Evolutionary conservation across 2,797 vertebrate genomes (phyloP).

Genomic region (Erethizon dorsatum): DNA sequence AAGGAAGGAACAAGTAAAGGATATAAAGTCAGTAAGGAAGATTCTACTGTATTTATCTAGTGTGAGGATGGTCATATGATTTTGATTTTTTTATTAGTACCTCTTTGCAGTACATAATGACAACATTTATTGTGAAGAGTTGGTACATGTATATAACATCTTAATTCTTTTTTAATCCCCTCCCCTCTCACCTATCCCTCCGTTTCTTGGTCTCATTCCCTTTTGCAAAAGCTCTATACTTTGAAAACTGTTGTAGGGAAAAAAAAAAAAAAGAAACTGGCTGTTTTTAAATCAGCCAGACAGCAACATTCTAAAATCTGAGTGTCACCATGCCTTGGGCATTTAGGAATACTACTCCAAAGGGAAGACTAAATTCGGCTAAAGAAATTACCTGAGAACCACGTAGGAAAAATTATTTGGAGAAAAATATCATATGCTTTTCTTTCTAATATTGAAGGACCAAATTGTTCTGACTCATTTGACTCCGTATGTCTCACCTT

Average conservation of each 20-base stretch:
- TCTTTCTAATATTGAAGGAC: not conserved
- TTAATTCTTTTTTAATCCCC: not conserved
- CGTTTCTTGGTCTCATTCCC: not conserved
- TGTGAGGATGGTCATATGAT: not conserved
- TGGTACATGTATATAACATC: not conserved
- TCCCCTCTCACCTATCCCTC: not conserved
- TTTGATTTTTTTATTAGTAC: not conserved
- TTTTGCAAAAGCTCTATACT: not conserved
- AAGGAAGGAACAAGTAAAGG: not conserved
- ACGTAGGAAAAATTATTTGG: not conserved
- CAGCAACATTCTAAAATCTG: not conserved
- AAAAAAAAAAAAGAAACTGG: not conserved
- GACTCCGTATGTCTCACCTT: not conserved
- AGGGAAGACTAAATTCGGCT: not conserved
- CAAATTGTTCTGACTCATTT: not conserved
- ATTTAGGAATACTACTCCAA: not conserved
- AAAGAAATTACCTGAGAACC: not conserved
- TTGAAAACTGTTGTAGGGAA: not conserved
- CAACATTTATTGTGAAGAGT: not conserved
- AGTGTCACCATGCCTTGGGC: not conserved
- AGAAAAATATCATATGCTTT: not conserved
- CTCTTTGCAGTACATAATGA: not conserved
- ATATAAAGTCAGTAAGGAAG: not conserved
- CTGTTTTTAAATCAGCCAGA: not conserved
- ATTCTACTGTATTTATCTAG: not conserved